Evolutionary conservation across 2,797 vertebrate genomes (phyloP), one percentile per base, ranked within the genome.

Genomic region (Cercopithecus neglectus): DNA sequence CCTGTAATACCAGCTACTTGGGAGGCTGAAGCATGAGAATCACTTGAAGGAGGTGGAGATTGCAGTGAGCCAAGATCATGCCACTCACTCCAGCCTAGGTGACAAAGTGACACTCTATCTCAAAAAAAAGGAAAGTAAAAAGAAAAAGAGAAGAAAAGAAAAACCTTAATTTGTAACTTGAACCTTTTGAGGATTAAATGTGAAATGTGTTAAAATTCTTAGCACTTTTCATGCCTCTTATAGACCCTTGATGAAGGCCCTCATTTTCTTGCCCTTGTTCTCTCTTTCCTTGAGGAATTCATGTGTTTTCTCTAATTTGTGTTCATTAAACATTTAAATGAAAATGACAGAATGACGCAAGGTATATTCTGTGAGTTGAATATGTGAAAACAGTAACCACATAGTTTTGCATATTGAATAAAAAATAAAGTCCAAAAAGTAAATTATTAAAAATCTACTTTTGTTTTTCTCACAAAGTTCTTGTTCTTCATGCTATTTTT

Each of bases 241-340:
- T 24, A 70, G 44, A 41, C 13, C 33, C 55, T 79, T 16, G 28
- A 59, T 30, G 81, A 33, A 75, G 30, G 36, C 2, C 39, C 19
- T 80, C 39, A 48, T 39, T 82, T 85, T 59, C 67, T 75, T 50
- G 28, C 50, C 21, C 41, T 30, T 55, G 33, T 24, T 53, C 22
- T 61, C 57, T 74, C 21, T 87, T 94, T 28, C 44, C 61, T 85
- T 85, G 21, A 91, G 10, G 5, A 59, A 44, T 41, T 76, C 55
- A 61, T 50, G 5, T 53, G 24, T 76, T 39, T 36, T 76, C 10
- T 55, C 53, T 95, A 55, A 84, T 46, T 87, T 74, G 41, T 8
- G 33, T 81, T 70, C 59, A 26, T 16, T 75, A 89, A 93, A 59
- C 33, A 95, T 81, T 91, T 89, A 91, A 91, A 83, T 95, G 39